These are phyloP conservation scores for Dermatemys mawii DNA, from an alignment of 2,113 vertebrate genomes.

Conservation along the genomic window DNA sequence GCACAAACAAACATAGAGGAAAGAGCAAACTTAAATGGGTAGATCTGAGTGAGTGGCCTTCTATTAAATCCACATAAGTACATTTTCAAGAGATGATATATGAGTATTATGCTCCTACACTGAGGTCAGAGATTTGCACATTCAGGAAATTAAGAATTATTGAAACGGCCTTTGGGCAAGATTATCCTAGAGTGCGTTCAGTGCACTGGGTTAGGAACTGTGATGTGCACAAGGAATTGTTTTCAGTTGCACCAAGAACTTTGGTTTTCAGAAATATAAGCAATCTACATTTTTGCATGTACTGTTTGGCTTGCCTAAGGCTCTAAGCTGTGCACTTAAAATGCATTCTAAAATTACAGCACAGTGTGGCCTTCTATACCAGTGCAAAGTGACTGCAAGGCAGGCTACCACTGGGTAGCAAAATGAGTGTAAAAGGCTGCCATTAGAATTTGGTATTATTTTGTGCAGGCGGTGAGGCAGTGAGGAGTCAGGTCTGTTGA, in stretches of 20 bases:
- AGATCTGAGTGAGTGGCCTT: neutral
- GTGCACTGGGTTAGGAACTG: neutral
- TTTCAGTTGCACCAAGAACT: neutral
- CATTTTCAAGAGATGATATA: neutral
- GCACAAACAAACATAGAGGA: neutral
- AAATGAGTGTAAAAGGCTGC: neutral
- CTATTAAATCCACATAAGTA: neutral
- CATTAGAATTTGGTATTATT: neutral
- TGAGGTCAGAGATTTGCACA: neutral
- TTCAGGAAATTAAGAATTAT: neutral
- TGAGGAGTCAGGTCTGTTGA: neutral
- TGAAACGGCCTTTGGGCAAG: neutral
- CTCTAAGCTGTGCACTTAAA: neutral
- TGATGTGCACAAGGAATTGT: neutral
- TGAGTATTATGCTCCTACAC: neutral
- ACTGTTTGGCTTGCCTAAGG: neutral
- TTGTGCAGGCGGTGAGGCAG: neutral
- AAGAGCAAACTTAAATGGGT: neutral
- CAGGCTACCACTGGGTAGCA: neutral
- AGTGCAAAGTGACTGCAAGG: neutral
- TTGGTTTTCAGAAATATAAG: neutral
- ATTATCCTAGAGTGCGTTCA: neutral
- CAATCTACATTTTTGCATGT: neutral
- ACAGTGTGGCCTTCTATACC: neutral
- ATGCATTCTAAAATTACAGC: neutral